Evolutionary conservation across 2,888 invertebrate species (phyloP).

Genomic region (Drosophila subsilvestris): DNA sequence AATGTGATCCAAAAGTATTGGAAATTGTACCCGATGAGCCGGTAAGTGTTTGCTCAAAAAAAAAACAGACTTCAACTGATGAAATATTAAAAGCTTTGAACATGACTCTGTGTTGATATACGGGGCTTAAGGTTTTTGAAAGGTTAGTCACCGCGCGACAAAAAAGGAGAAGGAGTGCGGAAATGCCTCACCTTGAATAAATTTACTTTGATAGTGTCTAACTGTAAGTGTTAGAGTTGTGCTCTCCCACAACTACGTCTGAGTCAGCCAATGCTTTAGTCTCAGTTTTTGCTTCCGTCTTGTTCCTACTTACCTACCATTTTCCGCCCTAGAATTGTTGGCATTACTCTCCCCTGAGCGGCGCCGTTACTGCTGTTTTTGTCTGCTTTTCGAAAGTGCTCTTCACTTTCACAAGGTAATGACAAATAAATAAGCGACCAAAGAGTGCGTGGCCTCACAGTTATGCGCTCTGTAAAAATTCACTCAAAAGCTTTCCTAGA

Average conservation of each 20-base stretch:
- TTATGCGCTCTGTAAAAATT: neutral
- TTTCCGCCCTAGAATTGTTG: neutral
- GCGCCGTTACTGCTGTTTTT: neutral
- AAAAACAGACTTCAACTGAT: neutral
- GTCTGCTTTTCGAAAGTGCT: neutral
- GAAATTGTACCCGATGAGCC: constrained; percentile 83
- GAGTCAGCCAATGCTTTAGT: neutral
- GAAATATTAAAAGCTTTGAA: neutral
- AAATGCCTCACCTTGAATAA: neutral
- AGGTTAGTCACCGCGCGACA: neutral
- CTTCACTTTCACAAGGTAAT: neutral
- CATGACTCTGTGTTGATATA: neutral
- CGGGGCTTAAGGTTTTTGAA: neutral
- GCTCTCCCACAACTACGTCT: neutral
- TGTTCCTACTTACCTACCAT: neutral
- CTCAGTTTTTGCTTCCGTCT: neutral
- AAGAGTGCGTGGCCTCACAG: neutral
- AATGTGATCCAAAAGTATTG: constrained; percentile 83
- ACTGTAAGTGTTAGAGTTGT: neutral
- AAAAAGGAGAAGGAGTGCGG: neutral
- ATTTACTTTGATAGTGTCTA: neutral
- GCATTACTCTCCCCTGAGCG: neutral
- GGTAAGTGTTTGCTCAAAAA: constrained; percentile 71
- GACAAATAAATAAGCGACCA: neutral
- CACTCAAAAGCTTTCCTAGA: neutral